Base-by-base conservation (phyloP, 2,888 invertebrate species). In the Anarsia innoxiella region DNA sequence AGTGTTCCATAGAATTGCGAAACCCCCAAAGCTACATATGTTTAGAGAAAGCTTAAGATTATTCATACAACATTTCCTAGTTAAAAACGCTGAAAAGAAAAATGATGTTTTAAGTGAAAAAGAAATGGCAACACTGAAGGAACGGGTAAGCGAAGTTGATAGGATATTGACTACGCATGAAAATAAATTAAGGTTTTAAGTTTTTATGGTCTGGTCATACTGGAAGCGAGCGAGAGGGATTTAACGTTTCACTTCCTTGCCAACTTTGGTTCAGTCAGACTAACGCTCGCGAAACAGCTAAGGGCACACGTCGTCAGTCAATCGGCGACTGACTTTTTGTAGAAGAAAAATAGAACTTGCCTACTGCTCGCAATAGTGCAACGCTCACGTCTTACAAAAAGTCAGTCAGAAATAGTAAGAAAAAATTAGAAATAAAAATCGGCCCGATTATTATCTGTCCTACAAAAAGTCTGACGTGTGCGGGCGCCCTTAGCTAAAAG, bases 31-130 rank as follows among this genome's bases (percentile, higher is more conserved):
- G 64, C 78, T 96, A 6, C 90, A 91, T 59, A 86, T 91, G 57
- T 93, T 97, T 50, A 88, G 93, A 37, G 95, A 96, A 63, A 93
- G 95, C 49, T 73, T 97, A 2, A 83, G 92, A 29, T 73, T 97
- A 5, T 97, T 97, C 62, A 90, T 97, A 61, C 92, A 91, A 60
- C 95, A 96, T 69, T 97, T 97, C 55, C 70, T 97, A 12, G 62
- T 95, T 2, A 90, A 88, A 53, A 89, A 90, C 53, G 77, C 88
- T 2, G 87, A 87, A 2, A 76, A 80, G 10, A 82, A 83, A 14
- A 68, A 66, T 4, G 60, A 49, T 2, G 56, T 77, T 0, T 36
- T 82, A 1, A 67, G 53, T 10, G 75, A 69, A 0, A 48, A 58
- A 1, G 82, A 84, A 23, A 72, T 76, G 74, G 59, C 43, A 2